Evolutionary conservation across 2,113 vertebrate genomes (phyloP).

Genomic region (Eleginops maclovinus): DNA sequence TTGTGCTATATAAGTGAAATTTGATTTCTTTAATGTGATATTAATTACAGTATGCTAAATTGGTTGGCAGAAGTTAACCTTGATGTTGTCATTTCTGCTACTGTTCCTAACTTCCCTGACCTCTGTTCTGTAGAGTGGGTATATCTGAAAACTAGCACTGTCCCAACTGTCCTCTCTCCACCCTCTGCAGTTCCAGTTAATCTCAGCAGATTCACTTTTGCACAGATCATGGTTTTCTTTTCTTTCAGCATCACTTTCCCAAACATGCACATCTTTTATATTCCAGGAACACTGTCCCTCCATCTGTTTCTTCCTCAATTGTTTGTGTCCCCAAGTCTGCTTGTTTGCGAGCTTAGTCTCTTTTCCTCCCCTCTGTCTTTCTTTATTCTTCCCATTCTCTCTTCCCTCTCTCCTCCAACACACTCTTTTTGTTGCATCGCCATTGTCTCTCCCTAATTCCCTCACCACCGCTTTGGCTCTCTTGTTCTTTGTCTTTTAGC

Average conservation of each 20-base stretch:
- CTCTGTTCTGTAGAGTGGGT: neutral
- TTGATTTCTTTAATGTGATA: too few relatives aligned
- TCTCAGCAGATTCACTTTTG: constrained; percentile 47
- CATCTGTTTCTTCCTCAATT: constrained; percentile 54
- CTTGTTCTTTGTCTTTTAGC: constrained; percentile 46
- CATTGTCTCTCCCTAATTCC: constrained; percentile 55
- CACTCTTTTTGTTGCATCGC: constrained; percentile 41
- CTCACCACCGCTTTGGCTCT: constrained; percentile 40
- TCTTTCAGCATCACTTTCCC: constrained; percentile 36
- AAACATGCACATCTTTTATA: constrained; percentile 52
- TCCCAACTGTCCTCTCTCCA: constrained; percentile 22
- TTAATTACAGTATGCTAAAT: too few relatives aligned
- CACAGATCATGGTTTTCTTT: constrained; percentile 47
- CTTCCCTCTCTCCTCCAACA: constrained; percentile 29
- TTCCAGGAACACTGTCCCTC: constrained; percentile 36
- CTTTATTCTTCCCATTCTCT: constrained; percentile 35
- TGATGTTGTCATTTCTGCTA: neutral
- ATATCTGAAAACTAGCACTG: constrained; percentile 20
- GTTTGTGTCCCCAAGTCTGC: constrained; percentile 43
- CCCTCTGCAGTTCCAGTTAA: constrained; percentile 33
- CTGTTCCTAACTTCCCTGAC: neutral
- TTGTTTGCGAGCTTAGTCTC: constrained; percentile 18
- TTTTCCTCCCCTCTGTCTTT: constrained; percentile 4
- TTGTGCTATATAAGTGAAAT: too few relatives aligned
- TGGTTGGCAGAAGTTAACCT: neutral